Percentiles rank a stretch among this genome's conserved stretches.
Conservation (phyloP, 2,888 invertebrate genomes). For the Eubasilissa splendida region DNA sequence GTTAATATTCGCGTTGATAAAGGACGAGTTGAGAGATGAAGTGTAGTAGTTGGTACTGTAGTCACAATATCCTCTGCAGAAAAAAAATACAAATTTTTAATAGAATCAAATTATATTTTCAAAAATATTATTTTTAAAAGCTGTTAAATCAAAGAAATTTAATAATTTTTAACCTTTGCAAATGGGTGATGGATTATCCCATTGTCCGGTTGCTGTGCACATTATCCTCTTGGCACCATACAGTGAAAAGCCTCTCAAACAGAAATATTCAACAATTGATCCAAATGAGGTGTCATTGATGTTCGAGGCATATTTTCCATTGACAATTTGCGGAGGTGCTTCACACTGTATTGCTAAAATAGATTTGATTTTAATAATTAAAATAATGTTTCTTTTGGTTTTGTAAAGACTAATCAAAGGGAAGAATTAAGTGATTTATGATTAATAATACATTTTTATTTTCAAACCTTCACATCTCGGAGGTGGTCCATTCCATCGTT, state of each 20-base stretch:
- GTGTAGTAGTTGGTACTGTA: conserved; percentile 62
- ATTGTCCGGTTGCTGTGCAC: conserved; percentile 84
- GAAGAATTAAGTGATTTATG: too few relatives aligned
- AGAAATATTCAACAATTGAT: conserved; percentile 82
- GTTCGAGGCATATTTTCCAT: conserved; percentile 73
- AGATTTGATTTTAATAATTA: conserved; percentile 2
- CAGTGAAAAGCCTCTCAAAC: conserved; percentile 79
- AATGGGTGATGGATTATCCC: conserved; percentile 83
- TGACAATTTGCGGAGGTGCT: conserved; percentile 76
- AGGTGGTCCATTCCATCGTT: conserved; percentile 94
- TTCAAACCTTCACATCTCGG: conserved; percentile 86
- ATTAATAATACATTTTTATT: background rate
- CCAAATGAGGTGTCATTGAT: conserved; percentile 79
- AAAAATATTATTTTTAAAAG: background rate
- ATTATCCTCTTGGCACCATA: conserved; percentile 78
- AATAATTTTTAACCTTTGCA: conserved; percentile 74
- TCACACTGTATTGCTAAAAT: conserved; percentile 81
- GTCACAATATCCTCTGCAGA: conserved; percentile 71
- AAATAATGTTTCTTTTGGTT: background rate
- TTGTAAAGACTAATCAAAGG: too few relatives aligned
- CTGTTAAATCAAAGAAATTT: background rate
- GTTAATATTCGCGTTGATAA: conserved; percentile 63
- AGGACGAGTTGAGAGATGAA: conserved; percentile 59
- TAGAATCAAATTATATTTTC: too few relatives aligned
- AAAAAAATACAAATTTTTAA: conserved; percentile 23